Percentiles rank a stretch among this genome's conserved stretches.
Evolutionary conservation across 2,113 vertebrate genomes (phyloP).

Genomic region (Tetrao urogallus): DNA sequence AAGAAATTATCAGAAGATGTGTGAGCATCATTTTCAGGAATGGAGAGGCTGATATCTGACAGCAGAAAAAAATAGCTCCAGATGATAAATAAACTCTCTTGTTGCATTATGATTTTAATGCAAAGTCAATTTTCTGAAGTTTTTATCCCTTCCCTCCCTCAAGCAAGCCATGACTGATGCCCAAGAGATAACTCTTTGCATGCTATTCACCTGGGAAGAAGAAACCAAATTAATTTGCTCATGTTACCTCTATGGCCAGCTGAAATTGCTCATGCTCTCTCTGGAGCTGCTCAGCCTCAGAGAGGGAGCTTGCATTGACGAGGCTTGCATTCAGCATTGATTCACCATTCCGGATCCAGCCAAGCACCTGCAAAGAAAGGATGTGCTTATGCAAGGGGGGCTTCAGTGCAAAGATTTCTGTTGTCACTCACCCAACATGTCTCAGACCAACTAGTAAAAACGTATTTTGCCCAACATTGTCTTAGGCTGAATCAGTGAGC

Average conservation of each 20-base stretch:
- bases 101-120: background rate
- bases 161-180: background rate
- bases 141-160: background rate
- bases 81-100: background rate
- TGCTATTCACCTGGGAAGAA: background rate
- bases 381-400: background rate
- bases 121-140: background rate
- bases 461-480: background rate
- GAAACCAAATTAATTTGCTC: background rate
- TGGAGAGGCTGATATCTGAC: background rate
- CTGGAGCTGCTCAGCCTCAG: constrained; percentile 97
- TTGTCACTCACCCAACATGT: background rate
- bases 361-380: constrained; percentile 86
- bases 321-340: constrained; percentile 97
- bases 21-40: background rate
- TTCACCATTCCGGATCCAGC: constrained; percentile 98
- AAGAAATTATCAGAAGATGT: background rate
- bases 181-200: background rate
- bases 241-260: constrained; percentile 94
- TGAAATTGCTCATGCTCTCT: constrained; percentile 98
- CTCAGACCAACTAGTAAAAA: background rate
- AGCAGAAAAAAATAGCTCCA: background rate
- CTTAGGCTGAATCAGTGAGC: background rate
- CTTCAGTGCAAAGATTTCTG: background rate
- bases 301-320: constrained; percentile 96